Conservation (phyloP, 2,113 vertebrate species). For the Picathartes gymnocephalus region DNA sequence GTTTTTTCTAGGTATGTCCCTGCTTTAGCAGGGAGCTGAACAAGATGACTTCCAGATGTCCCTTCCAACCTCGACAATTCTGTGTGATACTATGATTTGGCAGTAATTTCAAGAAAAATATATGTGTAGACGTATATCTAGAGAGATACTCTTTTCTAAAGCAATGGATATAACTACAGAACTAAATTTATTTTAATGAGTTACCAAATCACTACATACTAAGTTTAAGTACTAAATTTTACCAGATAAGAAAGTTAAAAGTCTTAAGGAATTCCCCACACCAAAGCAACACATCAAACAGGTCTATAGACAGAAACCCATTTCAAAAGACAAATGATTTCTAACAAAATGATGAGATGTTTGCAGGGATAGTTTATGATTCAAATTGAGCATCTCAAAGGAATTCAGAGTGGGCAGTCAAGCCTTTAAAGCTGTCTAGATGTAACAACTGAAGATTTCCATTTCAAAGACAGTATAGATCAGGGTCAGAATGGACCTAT, state of each 20-base stretch:
- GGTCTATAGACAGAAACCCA: background rate
- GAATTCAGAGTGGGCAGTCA: background rate
- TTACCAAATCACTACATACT: background rate
- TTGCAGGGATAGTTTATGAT: constrained; percentile 11
- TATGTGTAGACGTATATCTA: background rate
- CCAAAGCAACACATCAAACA: background rate
- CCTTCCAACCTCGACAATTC: background rate
- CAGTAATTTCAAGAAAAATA: background rate
- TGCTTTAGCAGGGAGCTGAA: background rate
- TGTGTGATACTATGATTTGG: background rate
- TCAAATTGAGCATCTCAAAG: constrained; percentile 47
- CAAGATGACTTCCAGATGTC: background rate
- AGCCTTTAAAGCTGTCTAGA: background rate
- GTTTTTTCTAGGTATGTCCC: background rate
- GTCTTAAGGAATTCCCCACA: background rate
- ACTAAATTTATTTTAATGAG: background rate
- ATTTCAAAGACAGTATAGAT: constrained; percentile 17
- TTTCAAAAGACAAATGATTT: background rate
- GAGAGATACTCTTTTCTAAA: background rate
- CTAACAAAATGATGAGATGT: background rate
- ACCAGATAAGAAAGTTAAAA: background rate
- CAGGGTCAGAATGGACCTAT: background rate
- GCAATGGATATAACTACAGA: background rate
- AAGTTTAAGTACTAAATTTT: background rate
- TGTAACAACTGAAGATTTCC: constrained; percentile 37